Evolutionary conservation across 2,888 invertebrate genomes (phyloP).

Genomic region (Azorinus chamasolen): DNA sequence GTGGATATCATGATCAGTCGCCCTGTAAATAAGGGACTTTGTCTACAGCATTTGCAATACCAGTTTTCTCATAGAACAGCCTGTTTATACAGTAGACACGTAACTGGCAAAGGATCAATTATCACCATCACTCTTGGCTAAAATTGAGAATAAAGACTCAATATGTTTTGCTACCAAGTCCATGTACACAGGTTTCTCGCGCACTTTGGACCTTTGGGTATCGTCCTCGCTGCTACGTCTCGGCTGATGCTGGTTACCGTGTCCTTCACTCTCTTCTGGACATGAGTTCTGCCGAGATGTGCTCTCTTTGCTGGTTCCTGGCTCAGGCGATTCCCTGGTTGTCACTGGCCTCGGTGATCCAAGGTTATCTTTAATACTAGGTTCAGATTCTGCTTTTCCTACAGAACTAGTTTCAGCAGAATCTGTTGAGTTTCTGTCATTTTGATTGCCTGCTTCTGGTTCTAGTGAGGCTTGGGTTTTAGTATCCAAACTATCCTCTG

Average conservation of each 20-base stretch:
- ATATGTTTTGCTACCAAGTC: constrained; percentile 81
- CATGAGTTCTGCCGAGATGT: constrained; percentile 22
- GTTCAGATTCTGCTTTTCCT: constrained; percentile 46
- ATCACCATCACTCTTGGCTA: constrained; percentile 43
- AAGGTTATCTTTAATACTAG: constrained; percentile 59
- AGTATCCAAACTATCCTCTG: constrained; percentile 1
- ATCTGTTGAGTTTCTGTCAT: constrained; percentile 18
- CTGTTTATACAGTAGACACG: no score
- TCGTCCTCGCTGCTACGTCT: constrained; percentile 30
- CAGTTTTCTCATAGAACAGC: no score
- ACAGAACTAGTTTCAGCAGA: constrained; percentile 2
- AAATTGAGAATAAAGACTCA: constrained; percentile 71
- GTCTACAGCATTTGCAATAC: no score
- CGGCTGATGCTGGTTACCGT: constrained; percentile 13
- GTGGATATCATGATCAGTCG: no score
- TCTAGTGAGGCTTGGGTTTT: constrained; percentile 12
- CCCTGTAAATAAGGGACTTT: no score
- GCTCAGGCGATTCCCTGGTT: constrained; percentile 59
- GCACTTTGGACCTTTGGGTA: constrained; percentile 33
- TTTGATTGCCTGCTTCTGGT: constrained; percentile 36
- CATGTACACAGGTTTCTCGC: constrained; percentile 76
- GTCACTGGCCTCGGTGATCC: constrained; percentile 60
- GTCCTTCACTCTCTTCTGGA: constrained; percentile 32
- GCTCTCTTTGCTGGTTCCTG: constrained; percentile 53
- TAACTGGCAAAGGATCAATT: constrained; percentile 1